These are phyloP conservation scores for Ochlodes sylvanus DNA, from an alignment of 2,888 invertebrate species.

Conservation along the genomic window DNA sequence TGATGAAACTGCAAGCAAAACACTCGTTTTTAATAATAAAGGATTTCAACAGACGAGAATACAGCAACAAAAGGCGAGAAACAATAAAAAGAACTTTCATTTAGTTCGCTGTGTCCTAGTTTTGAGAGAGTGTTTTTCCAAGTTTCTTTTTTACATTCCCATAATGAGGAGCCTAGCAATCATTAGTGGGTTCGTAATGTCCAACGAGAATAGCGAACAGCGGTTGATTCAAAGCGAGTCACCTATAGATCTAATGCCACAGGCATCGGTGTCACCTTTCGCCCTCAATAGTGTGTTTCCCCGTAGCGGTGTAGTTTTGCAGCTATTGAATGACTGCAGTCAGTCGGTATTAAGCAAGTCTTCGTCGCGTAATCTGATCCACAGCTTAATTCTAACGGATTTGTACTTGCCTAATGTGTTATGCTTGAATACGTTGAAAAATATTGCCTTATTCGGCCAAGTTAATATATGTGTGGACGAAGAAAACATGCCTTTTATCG, in stretches of 20 bases:
- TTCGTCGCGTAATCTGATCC: conserved; percentile 73
- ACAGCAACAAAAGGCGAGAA: conserved; percentile 26
- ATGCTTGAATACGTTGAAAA: conserved; percentile 70
- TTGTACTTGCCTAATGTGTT: conserved; percentile 65
- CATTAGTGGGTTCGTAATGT: conserved; percentile 34
- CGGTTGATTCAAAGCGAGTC: conserved; percentile 50
- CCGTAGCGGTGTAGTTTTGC: conserved; percentile 71
- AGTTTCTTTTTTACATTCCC: conserved; percentile 30
- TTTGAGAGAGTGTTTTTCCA: conserved; percentile 34
- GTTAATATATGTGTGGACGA: neutral
- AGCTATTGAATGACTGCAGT: conserved; percentile 80
- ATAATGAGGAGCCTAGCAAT: conserved; percentile 37
- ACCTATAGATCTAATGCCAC: conserved; percentile 67
- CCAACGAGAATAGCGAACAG: conserved; percentile 21
- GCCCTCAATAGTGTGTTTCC: conserved; percentile 76
- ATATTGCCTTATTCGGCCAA: conserved; percentile 47
- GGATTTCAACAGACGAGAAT: conserved; percentile 17
- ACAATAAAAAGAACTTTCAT: conserved; percentile 35
- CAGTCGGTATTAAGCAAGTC: conserved; percentile 76
- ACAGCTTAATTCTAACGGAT: conserved; percentile 75
- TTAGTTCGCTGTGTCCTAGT: conserved; percentile 35
- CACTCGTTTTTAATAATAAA: conserved; percentile 28
- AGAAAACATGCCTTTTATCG: neutral
- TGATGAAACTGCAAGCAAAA: conserved; percentile 22
- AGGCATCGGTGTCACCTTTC: conserved; percentile 79